Evolutionary conservation across 2,888 invertebrate species (phyloP).

Genomic region (Melanchra persicariae): DNA sequence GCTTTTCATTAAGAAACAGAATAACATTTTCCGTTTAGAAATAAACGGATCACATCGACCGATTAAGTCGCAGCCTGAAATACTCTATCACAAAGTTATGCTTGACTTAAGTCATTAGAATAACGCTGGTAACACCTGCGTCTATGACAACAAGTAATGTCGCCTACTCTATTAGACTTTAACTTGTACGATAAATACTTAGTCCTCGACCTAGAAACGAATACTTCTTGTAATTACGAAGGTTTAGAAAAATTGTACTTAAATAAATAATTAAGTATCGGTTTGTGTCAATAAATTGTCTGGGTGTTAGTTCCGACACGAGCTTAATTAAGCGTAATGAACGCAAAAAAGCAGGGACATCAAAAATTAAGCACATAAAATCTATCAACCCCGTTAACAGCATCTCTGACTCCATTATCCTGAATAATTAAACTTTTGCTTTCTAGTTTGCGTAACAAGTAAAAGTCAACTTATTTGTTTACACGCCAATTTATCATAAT

Average conservation of each 20-base stretch:
- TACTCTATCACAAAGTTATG: slow-evolving; percentile 45
- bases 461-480: slow-evolving; percentile 60
- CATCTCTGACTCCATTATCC: slow-evolving; percentile 39
- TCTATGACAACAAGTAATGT: slow-evolving; percentile 50
- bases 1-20: no score
- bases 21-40: not conserved
- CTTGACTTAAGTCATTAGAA: slow-evolving; percentile 49
- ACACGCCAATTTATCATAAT: slow-evolving; percentile 58
- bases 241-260: not conserved
- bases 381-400: slow-evolving; percentile 16
- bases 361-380: slow-evolving; percentile 10
- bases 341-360: slow-evolving; percentile 5
- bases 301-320: not conserved
- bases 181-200: slow-evolving; percentile 37
- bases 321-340: not conserved
- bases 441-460: slow-evolving; percentile 53
- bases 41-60: slow-evolving; percentile 8
- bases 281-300: not conserved
- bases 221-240: not conserved
- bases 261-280: not conserved
- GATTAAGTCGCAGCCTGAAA: slow-evolving; percentile 7
- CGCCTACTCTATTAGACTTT: slow-evolving; percentile 48
- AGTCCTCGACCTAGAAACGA: slow-evolving; percentile 32
- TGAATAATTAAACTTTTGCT: slow-evolving; percentile 49
- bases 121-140: slow-evolving; percentile 50